Conservation (phyloP, 2,888 invertebrate genomes). For the Euplagia quadripunctaria region DNA sequence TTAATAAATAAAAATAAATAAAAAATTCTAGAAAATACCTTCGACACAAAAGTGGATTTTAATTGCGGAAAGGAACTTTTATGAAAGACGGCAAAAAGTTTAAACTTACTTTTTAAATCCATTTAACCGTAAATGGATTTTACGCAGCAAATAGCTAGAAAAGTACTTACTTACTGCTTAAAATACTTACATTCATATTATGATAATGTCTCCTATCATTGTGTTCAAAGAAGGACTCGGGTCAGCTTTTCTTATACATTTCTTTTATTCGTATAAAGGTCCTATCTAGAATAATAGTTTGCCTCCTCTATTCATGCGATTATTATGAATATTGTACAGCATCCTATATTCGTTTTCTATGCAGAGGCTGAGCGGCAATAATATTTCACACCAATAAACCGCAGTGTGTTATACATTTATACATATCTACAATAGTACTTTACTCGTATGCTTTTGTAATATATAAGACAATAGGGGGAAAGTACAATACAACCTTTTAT, state of each 20-base stretch:
- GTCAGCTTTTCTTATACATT: background rate
- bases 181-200: too few species aligned
- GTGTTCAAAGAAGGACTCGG: background rate
- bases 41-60: too few species aligned
- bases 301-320: background rate
- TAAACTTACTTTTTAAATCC: too few species aligned
- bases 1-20: too few species aligned
- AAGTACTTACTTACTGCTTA: too few species aligned
- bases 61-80: too few species aligned
- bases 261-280: background rate
- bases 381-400: slow-evolving; percentile 15
- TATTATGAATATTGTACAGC: background rate
- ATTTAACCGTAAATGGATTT: too few species aligned
- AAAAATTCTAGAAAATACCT: too few species aligned
- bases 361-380: slow-evolving; percentile 15
- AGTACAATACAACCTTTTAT: background rate
- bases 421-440: background rate
- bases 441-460: background rate
- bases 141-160: too few species aligned
- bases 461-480: background rate
- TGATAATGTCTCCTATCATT: too few species aligned
- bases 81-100: too few species aligned
- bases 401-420: slow-evolving; percentile 36
- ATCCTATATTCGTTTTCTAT: slow-evolving; percentile 11
- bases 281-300: background rate